Evolutionary conservation across 2,113 vertebrate genomes (phyloP).

Genomic region (Dolichallabes microphthalmus): DNA sequence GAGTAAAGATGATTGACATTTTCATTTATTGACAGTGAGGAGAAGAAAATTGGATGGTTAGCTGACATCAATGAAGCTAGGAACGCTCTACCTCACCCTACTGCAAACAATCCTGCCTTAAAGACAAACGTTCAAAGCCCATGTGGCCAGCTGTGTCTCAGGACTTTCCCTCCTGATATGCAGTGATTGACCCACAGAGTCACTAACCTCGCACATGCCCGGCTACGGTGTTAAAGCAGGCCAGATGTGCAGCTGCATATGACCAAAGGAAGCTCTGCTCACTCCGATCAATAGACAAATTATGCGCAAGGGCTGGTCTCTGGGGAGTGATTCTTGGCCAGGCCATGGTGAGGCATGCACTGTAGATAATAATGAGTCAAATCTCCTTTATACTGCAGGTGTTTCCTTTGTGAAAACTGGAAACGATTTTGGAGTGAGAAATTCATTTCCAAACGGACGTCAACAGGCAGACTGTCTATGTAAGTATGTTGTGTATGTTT

Average conservation of each 20-base stretch:
- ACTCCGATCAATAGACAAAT: neutral
- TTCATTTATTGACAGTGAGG: neutral
- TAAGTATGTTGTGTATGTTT: neutral
- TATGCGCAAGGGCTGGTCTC: neutral
- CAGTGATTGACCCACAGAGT: neutral
- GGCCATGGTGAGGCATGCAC: neutral
- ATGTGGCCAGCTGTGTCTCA: neutral
- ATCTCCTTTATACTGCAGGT: slow-evolving; percentile 11
- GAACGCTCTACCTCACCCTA: neutral
- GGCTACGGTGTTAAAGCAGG: neutral
- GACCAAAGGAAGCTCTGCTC: neutral
- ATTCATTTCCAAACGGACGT: neutral
- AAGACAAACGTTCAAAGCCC: neutral
- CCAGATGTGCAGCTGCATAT: slow-evolving; percentile 16
- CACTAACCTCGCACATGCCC: neutral
- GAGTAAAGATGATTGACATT: neutral
- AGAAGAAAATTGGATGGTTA: neutral
- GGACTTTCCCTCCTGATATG: neutral
- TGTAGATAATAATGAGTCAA: slow-evolving; percentile 1
- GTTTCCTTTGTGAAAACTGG: neutral
- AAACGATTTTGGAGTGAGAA: neutral
- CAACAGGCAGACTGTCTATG: too few species aligned
- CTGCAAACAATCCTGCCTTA: neutral
- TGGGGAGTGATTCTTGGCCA: neutral
- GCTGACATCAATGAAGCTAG: neutral